These are phyloP conservation scores for Mythimna albipuncta DNA, from an alignment of 2,888 invertebrate genomes.

Conservation along the genomic window DNA sequence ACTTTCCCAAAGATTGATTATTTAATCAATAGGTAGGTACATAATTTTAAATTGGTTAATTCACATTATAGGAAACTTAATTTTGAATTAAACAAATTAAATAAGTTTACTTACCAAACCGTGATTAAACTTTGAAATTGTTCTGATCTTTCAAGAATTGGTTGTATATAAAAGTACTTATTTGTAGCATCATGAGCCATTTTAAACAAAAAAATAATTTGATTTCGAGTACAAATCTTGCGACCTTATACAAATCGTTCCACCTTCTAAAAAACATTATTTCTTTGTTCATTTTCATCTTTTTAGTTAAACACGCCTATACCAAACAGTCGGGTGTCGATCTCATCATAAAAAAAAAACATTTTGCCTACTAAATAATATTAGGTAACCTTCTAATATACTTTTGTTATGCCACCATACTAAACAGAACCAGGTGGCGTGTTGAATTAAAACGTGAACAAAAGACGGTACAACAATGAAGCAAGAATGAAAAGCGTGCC, in stretches of 20 bases:
- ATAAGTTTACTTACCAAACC: too few relatives aligned
- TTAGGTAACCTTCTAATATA: conserved; percentile 29
- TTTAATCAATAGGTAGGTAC: too few relatives aligned
- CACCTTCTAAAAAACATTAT: background rate
- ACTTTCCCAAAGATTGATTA: too few relatives aligned
- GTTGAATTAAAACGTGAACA: conserved; percentile 73
- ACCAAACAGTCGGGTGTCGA: background rate
- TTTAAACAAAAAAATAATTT: too few relatives aligned
- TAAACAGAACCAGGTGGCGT: conserved; percentile 64
- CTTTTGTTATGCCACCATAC: conserved; percentile 2
- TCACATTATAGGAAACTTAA: background rate
- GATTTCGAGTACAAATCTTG: too few relatives aligned
- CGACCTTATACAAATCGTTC: too few relatives aligned
- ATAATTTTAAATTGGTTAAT: too few relatives aligned
- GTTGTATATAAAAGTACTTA: too few relatives aligned
- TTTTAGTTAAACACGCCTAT: background rate
- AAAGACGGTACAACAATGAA: conserved; percentile 69
- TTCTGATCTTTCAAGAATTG: too few relatives aligned
- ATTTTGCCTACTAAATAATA: background rate
- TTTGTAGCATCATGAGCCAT: too few relatives aligned
- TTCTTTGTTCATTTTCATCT: background rate
- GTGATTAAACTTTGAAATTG: too few relatives aligned
- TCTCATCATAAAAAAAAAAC: background rate
- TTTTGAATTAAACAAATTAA: too few relatives aligned
- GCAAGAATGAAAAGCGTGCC: conserved; percentile 66